Conservation (phyloP, 2,113 vertebrate genomes). For the Tenebrosternarchus preto region DNA sequence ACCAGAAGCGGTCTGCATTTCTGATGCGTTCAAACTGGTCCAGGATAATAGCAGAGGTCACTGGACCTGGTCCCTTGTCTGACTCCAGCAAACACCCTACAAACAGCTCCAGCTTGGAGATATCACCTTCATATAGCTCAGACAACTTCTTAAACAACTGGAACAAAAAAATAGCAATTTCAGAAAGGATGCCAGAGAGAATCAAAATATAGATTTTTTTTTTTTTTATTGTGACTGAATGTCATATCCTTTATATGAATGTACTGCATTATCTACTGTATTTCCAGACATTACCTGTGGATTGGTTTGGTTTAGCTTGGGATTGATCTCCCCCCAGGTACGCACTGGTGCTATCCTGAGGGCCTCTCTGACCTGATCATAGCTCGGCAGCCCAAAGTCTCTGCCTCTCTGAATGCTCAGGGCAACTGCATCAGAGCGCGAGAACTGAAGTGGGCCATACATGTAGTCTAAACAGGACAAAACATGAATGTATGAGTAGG, state of each 20-base stretch:
- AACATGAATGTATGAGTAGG: not conserved
- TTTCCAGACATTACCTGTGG: slow-evolving; percentile 64
- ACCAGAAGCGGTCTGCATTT: slow-evolving; percentile 95
- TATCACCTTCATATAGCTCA: slow-evolving; percentile 73
- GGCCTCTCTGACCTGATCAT: slow-evolving; percentile 72
- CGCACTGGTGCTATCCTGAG: slow-evolving; percentile 70
- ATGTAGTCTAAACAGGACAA: slow-evolving; percentile 82
- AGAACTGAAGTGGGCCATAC: slow-evolving; percentile 86
- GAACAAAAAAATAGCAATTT: slow-evolving; percentile 53
- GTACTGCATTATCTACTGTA: not conserved
- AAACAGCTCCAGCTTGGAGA: slow-evolving; percentile 82
- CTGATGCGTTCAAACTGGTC: slow-evolving; percentile 90
- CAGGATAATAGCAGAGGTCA: slow-evolving; percentile 81
- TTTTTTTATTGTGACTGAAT: not conserved
- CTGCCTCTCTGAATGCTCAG: slow-evolving; percentile 84
- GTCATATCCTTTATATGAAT: not conserved
- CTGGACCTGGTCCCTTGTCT: slow-evolving; percentile 65
- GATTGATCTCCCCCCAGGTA: slow-evolving; percentile 78
- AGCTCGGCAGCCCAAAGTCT: slow-evolving; percentile 88
- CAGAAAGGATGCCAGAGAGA: slow-evolving; percentile 45
- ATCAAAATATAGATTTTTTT: slow-evolving; percentile 7
- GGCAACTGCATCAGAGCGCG: slow-evolving; percentile 84
- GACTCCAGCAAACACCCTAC: slow-evolving; percentile 84
- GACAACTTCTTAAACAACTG: slow-evolving; percentile 69
- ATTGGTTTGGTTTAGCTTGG: slow-evolving; percentile 60